Evolutionary conservation across 2,888 invertebrate genomes (phyloP).

Genomic region (Hemistola chrysoprasaria): DNA sequence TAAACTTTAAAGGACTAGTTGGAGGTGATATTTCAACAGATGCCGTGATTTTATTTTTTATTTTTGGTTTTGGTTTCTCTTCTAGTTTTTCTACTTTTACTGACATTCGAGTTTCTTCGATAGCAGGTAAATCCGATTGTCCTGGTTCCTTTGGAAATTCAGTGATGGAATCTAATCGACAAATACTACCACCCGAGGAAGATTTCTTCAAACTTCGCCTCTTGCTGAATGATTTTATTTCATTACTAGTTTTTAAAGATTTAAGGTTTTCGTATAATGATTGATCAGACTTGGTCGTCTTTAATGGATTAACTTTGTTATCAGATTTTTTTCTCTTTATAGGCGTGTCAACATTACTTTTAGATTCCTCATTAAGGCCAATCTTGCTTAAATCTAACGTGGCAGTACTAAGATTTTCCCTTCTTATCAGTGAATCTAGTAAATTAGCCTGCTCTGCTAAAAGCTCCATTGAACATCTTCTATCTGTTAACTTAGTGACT

Average conservation of each 20-base stretch:
- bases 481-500: slow-evolving; percentile 55
- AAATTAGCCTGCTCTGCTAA: slow-evolving; percentile 80
- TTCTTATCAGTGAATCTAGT: slow-evolving; percentile 76
- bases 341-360: slow-evolving; percentile 29
- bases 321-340: slow-evolving; percentile 41
- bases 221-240: slow-evolving; percentile 37
- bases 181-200: slow-evolving; percentile 65
- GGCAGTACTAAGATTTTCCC: slow-evolving; percentile 75
- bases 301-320: slow-evolving; percentile 47
- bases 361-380: slow-evolving; percentile 43
- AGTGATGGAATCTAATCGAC: slow-evolving; percentile 70
- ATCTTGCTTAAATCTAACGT: slow-evolving; percentile 73
- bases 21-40: slow-evolving; percentile 76
- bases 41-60: slow-evolving; percentile 79
- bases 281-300: slow-evolving; percentile 74
- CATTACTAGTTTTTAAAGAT: slow-evolving; percentile 44
- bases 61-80: slow-evolving; percentile 60
- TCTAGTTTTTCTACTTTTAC: slow-evolving; percentile 37
- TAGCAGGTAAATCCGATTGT: slow-evolving; percentile 54
- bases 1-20: slow-evolving; percentile 74
- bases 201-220: slow-evolving; percentile 69
- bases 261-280: slow-evolving; percentile 62
- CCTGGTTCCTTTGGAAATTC: slow-evolving; percentile 61
- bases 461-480: slow-evolving; percentile 81
- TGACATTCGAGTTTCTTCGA: slow-evolving; percentile 70